phyloP scores from a whole-genome alignment of 2,113 vertebrate species.

The Cynoglossus semilaevis region DNA sequence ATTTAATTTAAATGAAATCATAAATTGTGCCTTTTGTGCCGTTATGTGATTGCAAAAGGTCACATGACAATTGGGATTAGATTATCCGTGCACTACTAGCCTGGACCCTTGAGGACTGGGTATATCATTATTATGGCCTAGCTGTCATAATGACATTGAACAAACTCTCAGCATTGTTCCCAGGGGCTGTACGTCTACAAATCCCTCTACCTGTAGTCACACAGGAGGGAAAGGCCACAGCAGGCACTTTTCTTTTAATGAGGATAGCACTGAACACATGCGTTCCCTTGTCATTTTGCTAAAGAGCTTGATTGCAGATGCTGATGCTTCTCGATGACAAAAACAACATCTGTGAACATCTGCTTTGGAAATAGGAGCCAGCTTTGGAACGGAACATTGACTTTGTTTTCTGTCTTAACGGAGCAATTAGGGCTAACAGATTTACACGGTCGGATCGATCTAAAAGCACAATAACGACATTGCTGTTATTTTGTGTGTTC shows the following conservation, averaged over 20 bases:
- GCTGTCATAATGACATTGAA: slow-evolving; percentile 29
- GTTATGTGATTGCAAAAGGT: too few relatives aligned
- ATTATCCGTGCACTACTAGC: too few relatives aligned
- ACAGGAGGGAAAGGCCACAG: slow-evolving; percentile 27
- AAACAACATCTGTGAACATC: slow-evolving; percentile 69
- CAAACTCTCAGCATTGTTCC: slow-evolving; percentile 13
- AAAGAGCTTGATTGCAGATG: slow-evolving; percentile 64
- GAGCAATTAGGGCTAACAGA: slow-evolving; percentile 72
- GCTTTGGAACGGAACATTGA: slow-evolving; percentile 66
- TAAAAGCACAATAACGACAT: slow-evolving; percentile 63
- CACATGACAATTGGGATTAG: too few relatives aligned
- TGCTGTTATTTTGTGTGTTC: slow-evolving; percentile 43
- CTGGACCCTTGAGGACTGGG: background rate
- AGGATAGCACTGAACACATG: slow-evolving; percentile 46
- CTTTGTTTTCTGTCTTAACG: slow-evolving; percentile 71
- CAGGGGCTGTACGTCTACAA: background rate
- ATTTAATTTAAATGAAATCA: too few relatives aligned
- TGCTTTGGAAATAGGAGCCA: slow-evolving; percentile 67
- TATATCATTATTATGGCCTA: slow-evolving; percentile 35
- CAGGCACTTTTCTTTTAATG: slow-evolving; percentile 59
- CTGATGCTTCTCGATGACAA: slow-evolving; percentile 49
- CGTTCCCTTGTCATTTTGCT: slow-evolving; percentile 43
- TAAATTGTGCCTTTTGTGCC: too few relatives aligned
- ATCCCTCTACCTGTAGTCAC: slow-evolving; percentile 27
- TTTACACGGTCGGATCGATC: slow-evolving; percentile 69